phyloP scores from a whole-genome alignment of 2,888 invertebrate genomes.

The Dorcus hopei region DNA sequence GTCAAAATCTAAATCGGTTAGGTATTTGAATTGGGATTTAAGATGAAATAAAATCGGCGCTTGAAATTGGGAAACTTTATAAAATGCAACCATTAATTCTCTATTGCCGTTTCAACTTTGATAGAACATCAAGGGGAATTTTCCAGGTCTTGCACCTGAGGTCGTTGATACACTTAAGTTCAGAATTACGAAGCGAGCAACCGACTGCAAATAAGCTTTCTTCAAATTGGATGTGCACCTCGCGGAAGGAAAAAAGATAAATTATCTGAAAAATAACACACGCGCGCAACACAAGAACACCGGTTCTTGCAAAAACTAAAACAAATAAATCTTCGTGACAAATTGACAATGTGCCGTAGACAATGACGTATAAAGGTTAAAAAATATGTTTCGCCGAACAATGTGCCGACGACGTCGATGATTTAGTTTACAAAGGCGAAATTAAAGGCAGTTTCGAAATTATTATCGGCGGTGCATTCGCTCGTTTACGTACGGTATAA shows the following conservation, averaged over 20 bases:
- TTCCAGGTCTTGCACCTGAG: constrained; percentile 39
- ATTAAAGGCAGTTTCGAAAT: neutral
- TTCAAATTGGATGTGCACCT: constrained; percentile 44
- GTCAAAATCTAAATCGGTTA: too few relatives aligned
- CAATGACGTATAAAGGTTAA: constrained; percentile 30
- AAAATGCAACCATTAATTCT: too few relatives aligned
- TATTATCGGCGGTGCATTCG: neutral
- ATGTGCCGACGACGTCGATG: neutral
- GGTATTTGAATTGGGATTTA: too few relatives aligned
- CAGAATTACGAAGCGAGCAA: constrained; percentile 33
- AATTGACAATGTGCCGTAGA: constrained; percentile 42
- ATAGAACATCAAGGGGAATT: constrained; percentile 25
- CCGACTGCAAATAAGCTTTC: constrained; percentile 40
- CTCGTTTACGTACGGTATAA: constrained; percentile 22
- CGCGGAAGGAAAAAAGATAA: constrained; percentile 43
- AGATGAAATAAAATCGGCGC: too few relatives aligned
- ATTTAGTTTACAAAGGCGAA: too few relatives aligned
- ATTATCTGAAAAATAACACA: constrained; percentile 43
- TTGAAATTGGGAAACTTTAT: too few relatives aligned
- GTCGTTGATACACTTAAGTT: constrained; percentile 34
- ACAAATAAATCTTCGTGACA: constrained; percentile 43
- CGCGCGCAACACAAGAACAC: constrained; percentile 2
- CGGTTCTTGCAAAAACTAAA: constrained; percentile 24
- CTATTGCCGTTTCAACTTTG: too few relatives aligned
- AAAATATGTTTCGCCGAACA: constrained; percentile 10